Percentiles rank a stretch among this genome's conserved stretches.
Conservation (phyloP, 2,113 vertebrate species). For the Pavo muticus region DNA sequence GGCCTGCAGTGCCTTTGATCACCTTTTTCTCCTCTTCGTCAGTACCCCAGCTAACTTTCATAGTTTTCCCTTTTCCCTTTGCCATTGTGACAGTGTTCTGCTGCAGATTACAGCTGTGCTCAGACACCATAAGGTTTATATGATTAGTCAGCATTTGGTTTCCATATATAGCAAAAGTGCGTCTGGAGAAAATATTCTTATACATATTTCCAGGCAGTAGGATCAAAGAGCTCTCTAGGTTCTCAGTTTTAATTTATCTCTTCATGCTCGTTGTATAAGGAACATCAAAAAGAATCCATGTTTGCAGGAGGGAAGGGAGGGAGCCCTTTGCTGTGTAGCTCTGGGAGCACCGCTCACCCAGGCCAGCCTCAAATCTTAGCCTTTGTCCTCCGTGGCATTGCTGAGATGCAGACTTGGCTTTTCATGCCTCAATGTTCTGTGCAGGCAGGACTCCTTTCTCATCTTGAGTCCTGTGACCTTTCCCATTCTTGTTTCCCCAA, state of each 20-base stretch:
- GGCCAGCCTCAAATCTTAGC: not conserved
- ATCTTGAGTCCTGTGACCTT: not conserved
- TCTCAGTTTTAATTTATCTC: conserved; percentile 72
- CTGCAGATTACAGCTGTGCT: conserved; percentile 66
- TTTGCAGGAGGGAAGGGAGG: conserved; percentile 37
- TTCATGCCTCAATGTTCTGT: fast-evolving
- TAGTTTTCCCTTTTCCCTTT: conserved; percentile 9
- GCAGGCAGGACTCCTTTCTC: not conserved
- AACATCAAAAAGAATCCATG: conserved; percentile 54
- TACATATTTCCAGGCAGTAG: conserved; percentile 64
- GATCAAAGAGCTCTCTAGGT: conserved; percentile 67
- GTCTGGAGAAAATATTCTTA: conserved; percentile 74
- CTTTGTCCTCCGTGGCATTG: not conserved
- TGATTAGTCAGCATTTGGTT: conserved; percentile 77
- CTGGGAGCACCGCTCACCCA: not conserved
- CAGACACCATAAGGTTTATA: conserved; percentile 61
- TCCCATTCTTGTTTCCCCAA: not conserved
- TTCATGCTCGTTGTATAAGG: conserved; percentile 19
- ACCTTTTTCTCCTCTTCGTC: conserved; percentile 38
- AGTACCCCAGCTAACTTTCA: not conserved
- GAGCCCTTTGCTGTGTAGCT: conserved; percentile 16
- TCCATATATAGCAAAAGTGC: conserved; percentile 67
- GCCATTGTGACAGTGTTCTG: conserved; percentile 33
- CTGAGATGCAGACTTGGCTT: not conserved
- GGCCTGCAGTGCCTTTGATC: conserved; percentile 51